A percentile compares a stretch with the other conserved stretches of the same genome.
phyloP scores from a whole-genome alignment of 2,888 invertebrate species.

The Chrysina gloriosa region DNA sequence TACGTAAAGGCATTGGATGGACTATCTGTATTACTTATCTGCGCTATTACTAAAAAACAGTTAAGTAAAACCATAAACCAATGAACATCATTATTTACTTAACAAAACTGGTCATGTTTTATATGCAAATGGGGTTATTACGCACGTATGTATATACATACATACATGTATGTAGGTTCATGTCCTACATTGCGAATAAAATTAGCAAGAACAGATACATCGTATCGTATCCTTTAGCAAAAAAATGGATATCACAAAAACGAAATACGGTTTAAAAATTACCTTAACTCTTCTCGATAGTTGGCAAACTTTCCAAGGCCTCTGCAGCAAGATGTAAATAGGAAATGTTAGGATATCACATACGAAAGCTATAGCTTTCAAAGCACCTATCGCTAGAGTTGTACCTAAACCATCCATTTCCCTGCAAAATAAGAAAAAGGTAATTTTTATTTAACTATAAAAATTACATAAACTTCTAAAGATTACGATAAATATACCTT shows the following conservation, averaged over 20 bases:
- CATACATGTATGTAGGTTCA: not conserved
- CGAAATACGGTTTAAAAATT: too few relatives aligned
- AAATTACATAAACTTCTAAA: not conserved
- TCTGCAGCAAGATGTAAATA: constrained; percentile 86
- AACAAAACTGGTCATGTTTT: too few relatives aligned
- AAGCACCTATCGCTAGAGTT: constrained; percentile 78
- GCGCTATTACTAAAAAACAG: too few relatives aligned
- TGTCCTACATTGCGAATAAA: not conserved
- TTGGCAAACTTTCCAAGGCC: constrained; percentile 87
- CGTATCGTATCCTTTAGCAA: too few relatives aligned
- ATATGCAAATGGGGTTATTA: too few relatives aligned
- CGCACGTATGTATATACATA: too few relatives aligned
- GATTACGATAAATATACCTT: not conserved
- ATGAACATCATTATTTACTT: too few relatives aligned
- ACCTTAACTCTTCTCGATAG: constrained; percentile 84
- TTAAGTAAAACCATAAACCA: too few relatives aligned
- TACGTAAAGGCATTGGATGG: too few relatives aligned
- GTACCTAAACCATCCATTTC: constrained; percentile 72
- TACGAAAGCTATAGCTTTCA: constrained; percentile 84
- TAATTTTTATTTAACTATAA: not conserved
- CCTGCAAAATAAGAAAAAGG: constrained; percentile 61
- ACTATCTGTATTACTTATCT: too few relatives aligned
- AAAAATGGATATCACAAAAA: too few relatives aligned
- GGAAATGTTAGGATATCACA: constrained; percentile 93
- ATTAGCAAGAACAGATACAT: not conserved